phyloP scores from a whole-genome alignment of 2,113 vertebrate genomes.

The Dipodomys merriami region DNA sequence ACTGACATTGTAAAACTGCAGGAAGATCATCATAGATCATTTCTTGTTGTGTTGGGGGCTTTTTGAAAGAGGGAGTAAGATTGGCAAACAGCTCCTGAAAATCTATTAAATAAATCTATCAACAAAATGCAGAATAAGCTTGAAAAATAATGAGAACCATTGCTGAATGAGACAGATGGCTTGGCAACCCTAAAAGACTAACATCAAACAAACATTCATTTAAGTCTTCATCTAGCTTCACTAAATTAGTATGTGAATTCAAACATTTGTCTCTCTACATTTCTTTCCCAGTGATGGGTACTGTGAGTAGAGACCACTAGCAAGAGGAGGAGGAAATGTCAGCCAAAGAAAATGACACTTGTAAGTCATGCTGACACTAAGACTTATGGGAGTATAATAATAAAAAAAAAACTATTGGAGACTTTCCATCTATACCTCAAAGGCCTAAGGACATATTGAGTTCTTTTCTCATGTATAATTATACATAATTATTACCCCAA shows the following conservation, averaged over 20 bases:
- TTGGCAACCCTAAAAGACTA: conserved; percentile 83
- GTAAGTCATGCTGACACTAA: conserved; percentile 72
- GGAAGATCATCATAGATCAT: conserved; percentile 60
- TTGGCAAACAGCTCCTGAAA: conserved; percentile 73
- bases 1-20: conserved; percentile 38
- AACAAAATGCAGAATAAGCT: conserved; percentile 82
- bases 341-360: conserved; percentile 78
- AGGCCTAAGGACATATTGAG: conserved; percentile 69
- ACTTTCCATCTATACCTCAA: conserved; percentile 78
- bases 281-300: conserved; percentile 66
- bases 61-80: conserved; percentile 70
- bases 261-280: conserved; percentile 79
- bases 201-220: conserved; percentile 81
- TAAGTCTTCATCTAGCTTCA: conserved; percentile 76
- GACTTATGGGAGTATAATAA: conserved; percentile 67
- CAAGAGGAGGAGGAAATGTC: conserved; percentile 77
- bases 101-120: conserved; percentile 79
- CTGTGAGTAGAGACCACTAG: conserved; percentile 75
- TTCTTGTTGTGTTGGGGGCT: conserved; percentile 59
- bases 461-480: conserved; percentile 71
- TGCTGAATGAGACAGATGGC: conserved; percentile 83
- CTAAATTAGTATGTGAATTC: conserved; percentile 82
- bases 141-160: conserved; percentile 80
- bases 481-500: conserved; percentile 74
- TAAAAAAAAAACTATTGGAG: conserved; percentile 54